A percentile compares a stretch with the other conserved stretches of the same genome.
Evolutionary conservation across 1,140 invertebrate genomes (phyloP).

Genomic region (Leptonema lineaticorne): DNA sequence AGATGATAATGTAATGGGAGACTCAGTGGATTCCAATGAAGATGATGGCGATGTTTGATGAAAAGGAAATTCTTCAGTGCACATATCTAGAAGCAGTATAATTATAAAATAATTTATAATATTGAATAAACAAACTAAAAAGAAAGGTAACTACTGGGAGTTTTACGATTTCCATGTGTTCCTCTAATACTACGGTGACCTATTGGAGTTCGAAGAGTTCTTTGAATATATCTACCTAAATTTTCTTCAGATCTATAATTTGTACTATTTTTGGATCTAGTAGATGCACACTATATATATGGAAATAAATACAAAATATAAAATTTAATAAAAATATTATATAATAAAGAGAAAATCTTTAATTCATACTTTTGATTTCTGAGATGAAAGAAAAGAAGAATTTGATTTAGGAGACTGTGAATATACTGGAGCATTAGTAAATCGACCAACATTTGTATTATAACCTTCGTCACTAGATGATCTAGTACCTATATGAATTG

Average conservation of each 20-base stretch:
- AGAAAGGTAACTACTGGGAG: neutral
- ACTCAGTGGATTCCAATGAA: constrained; percentile 19
- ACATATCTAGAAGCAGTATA: constrained; percentile 24
- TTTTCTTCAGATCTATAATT: constrained; percentile 34
- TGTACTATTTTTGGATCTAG: too few species aligned
- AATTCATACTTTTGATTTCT: too few species aligned
- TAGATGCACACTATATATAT: too few species aligned
- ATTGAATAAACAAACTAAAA: neutral
- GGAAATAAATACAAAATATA: too few species aligned
- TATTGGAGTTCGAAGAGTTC: constrained; percentile 24
- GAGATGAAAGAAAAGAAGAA: too few species aligned
- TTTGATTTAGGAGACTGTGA: too few species aligned
- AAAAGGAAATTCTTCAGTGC: constrained; percentile 9
- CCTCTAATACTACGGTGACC: constrained; percentile 38
- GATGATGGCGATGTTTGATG: constrained; percentile 29
- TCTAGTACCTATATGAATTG: constrained; percentile 29
- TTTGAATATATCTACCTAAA: constrained; percentile 15
- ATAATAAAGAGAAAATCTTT: neutral
- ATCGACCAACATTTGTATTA: constrained; percentile 45
- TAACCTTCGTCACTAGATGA: constrained; percentile 56
- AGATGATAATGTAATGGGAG: too few species aligned
- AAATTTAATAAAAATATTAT: neutral
- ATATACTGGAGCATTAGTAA: constrained; percentile 30
- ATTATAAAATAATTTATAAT: neutral
- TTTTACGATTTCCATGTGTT: constrained; percentile 28